Evolutionary conservation across 2,797 vertebrate species (phyloP).

Genomic region (Cossypha polioptera): DNA sequence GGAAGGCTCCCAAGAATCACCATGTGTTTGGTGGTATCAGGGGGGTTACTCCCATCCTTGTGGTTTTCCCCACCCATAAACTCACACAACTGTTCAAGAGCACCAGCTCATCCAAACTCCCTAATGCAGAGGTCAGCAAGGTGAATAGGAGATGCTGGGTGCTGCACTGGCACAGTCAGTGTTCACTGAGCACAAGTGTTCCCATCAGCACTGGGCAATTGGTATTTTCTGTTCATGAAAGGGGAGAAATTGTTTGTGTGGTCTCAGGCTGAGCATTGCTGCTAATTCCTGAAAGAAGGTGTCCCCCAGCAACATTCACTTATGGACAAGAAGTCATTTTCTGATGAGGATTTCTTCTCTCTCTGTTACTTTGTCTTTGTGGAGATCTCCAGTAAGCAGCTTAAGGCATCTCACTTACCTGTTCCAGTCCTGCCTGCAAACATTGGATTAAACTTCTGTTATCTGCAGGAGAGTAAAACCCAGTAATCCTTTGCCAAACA

Average conservation of each 20-base stretch:
- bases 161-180: fast-evolving
- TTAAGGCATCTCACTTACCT: constrained; percentile 27
- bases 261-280: background rate
- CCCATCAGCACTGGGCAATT: background rate
- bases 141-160: background rate
- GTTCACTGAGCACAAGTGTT: background rate
- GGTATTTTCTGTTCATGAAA: background rate
- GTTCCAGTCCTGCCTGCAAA: background rate
- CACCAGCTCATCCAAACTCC: fast-evolving
- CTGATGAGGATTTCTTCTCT: background rate
- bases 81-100: fast-evolving
- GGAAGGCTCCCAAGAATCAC: background rate
- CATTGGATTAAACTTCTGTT: background rate
- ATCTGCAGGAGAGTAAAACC: background rate
- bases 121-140: background rate
- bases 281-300: background rate
- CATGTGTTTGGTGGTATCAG: fast-evolving
- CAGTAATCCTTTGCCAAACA: background rate
- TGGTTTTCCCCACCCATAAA: background rate
- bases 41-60: background rate
- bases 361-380: background rate
- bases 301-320: background rate
- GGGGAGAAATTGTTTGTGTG: background rate
- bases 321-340: background rate
- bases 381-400: background rate